Base-by-base conservation (phyloP, 2,113 vertebrate genomes). In the Malurus melanocephalus region DNA sequence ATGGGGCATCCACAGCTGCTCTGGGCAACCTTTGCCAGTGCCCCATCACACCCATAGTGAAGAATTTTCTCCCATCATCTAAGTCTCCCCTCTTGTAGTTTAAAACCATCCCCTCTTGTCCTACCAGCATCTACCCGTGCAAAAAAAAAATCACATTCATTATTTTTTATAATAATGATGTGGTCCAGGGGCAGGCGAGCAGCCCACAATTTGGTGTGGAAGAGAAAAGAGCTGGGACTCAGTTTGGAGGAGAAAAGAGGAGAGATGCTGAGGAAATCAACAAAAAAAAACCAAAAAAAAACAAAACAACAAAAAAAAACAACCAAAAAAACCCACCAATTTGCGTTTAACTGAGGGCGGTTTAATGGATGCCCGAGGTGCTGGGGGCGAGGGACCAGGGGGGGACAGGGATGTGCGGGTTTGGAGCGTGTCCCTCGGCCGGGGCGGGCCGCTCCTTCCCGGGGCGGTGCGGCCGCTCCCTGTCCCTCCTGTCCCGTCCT, bases 321-420 rank as follows among this genome's bases (percentile, higher is more conserved):
- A n/a, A n/a, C n/a, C n/a, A n/a, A n/a, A n/a, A n/a, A n/a, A n/a
- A n/a, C n/a, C n/a, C 1, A 24, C 7, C 1, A 2, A 43, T 35
- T 71, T 11, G 13, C 6, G 6, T 60, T 48, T 13, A 42, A 16
- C 19, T 3, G 32, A 7, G 11, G 30, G 6, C 17, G 19, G 2
- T 71, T 93, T 62, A 66, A 84, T 62, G 27, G 68, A 43, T 0
- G 2, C 67, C 49, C 2, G 12, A 1, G 35, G 40, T 16, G 53
- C 23, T 48, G 32, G 14, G 13, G 9, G 12, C 2, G 6, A 59
- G 59, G 33, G 6, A 4, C 35, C 32, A 5, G 3, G 2, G 2
- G 42, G 13, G 6, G 5, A 9, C 49, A 9, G 19, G 30, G 11
- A 2, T 5, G 48, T 3, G 16, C 1, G 11, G 32, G 49, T 30